These are phyloP conservation scores for Tachina lurida DNA, from an alignment of 2,888 invertebrate genomes.

Conservation along the genomic window DNA sequence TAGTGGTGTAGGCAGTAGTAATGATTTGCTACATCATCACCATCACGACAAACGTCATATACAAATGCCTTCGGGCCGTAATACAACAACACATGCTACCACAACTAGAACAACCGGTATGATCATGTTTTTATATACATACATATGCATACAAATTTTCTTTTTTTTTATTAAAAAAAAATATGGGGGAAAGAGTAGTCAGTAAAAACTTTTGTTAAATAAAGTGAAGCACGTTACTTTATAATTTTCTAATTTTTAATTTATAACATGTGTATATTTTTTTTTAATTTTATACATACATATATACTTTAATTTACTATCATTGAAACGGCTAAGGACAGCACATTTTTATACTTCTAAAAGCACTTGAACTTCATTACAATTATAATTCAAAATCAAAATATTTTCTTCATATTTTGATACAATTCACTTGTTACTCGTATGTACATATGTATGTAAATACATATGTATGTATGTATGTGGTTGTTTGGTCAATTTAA, in stretches of 20 bases:
- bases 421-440: conserved; percentile 3
- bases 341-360: conserved; percentile 41
- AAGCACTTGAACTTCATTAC: conserved; percentile 49
- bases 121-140: conserved; percentile 27
- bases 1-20: conserved; percentile 85
- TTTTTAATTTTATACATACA: conserved; percentile 21
- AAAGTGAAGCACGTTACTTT: conserved; percentile 72
- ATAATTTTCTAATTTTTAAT: conserved; percentile 61
- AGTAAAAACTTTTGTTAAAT: conserved; percentile 18
- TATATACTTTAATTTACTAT: neutral
- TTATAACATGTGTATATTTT: conserved; percentile 22
- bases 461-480: no score
- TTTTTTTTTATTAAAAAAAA: neutral
- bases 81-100: conserved; percentile 71
- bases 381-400: conserved; percentile 20
- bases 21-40: conserved; percentile 76
- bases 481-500: conserved; percentile 43
- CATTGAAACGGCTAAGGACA: conserved; percentile 51
- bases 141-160: conserved; percentile 16
- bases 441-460: no score
- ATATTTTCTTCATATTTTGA: conserved; percentile 26
- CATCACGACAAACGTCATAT: conserved; percentile 78
- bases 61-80: conserved; percentile 76
- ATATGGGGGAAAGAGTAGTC: neutral
- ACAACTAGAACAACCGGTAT: conserved; percentile 71